A percentile compares a stretch with the other conserved stretches of the same genome.
Conservation (phyloP, 2,888 invertebrate genomes). For the Oligia strigilis region DNA sequence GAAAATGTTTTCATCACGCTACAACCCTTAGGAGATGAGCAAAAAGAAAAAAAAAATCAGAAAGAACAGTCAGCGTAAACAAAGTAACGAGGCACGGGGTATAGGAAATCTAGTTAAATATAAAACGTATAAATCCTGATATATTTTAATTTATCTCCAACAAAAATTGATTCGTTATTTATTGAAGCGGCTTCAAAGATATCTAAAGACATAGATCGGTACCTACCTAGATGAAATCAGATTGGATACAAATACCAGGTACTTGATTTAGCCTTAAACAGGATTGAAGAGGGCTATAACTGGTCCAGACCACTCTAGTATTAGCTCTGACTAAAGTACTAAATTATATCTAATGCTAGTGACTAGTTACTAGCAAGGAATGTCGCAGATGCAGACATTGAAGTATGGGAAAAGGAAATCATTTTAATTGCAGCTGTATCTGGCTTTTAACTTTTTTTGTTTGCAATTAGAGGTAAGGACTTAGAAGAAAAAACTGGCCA, state of each 20-base stretch:
- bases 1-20: too few species aligned
- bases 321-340: conserved; percentile 51
- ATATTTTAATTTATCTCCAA: conserved; percentile 16
- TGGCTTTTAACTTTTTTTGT: conserved; percentile 13
- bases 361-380: conserved; percentile 35
- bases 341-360: conserved; percentile 58
- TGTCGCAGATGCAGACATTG: conserved; percentile 34
- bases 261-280: conserved; percentile 45
- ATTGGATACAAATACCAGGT: conserved; percentile 33
- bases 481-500: conserved; percentile 2
- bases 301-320: conserved; percentile 48
- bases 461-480: neutral
- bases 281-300: conserved; percentile 59
- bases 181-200: conserved; percentile 10
- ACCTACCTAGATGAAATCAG: conserved; percentile 29
- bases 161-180: neutral
- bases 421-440: conserved; percentile 46
- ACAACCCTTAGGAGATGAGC: too few species aligned
- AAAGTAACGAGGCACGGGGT: too few species aligned
- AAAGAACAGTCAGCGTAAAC: too few species aligned
- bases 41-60: too few species aligned
- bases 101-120: too few species aligned
- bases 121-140: neutral
- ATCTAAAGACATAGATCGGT: neutral
- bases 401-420: conserved; percentile 51